Base-by-base conservation (phyloP, 1,140 invertebrate genomes). In the Bombus waltoni region DNA sequence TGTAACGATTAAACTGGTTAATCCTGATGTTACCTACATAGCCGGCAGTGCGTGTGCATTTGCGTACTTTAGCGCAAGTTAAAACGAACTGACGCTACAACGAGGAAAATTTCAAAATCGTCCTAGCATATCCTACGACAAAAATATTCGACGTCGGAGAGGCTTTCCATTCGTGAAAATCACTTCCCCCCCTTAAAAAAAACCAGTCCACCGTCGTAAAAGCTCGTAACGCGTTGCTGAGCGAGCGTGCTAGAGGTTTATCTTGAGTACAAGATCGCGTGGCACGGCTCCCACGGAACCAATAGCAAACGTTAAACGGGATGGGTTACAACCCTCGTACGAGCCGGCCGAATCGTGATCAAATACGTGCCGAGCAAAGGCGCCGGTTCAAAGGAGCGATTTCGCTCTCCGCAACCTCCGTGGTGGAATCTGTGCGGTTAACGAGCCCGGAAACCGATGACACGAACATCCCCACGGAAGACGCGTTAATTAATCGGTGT, bases 241-340 rank as follows among this genome's bases (percentile, higher is more conserved):
- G 40, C 79, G 47, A 35, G 0, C 57, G 62, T 28, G 44, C 2
- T 15, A 3, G 13, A 15, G 73, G 65, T 78, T 42, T 83, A 42
- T 78, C 74, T 35, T 15, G 38, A 42, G 44, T 76, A 78, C 35
- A 35, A 57, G 73, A 70, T 70, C 62, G 74, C 73, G 74, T 22
- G 35, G 62, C 62, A 83, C 74, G 47, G 70, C 38, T 82, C 81
- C 81, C 81, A 22, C 42, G 81, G 35, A 83, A 47, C 73, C 82
- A 68, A 70, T 78, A 57, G 76, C 75, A 40, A 42, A 71, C 38
- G 47, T 42, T 78, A 78, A 84, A 79, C 65, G 65, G 25, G 75
- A n/a, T 59, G 22, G 57, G 65, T 79, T 84, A 72, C 72, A 68
- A 40, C 28, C 73, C 44, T 83, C 42, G 59, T 40, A 18, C 25